Percentiles rank a stretch among this genome's conserved stretches.
phyloP scores from a whole-genome alignment of 2,797 vertebrate species.

The Sebastes trivittatus region DNA sequence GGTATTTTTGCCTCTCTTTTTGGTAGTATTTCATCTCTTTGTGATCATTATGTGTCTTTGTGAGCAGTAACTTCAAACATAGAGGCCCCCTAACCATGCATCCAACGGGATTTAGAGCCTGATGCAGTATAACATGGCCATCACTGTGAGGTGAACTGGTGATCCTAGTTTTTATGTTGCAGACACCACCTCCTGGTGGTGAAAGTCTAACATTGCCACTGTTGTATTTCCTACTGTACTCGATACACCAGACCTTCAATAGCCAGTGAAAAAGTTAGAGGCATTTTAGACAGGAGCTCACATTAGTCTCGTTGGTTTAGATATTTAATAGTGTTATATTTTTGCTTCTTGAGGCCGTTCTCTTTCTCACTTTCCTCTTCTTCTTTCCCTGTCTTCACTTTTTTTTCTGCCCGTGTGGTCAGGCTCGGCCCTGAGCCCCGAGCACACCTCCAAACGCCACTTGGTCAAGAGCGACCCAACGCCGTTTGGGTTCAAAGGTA shows the following conservation, averaged over 20 bases:
- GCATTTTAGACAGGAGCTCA: neutral
- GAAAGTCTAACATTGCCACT: constrained; percentile 73
- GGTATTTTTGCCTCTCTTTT: too few species aligned
- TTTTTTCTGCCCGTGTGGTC: constrained; percentile 29
- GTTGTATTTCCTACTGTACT: neutral
- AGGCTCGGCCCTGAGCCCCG: constrained; percentile 90
- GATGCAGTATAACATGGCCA: neutral
- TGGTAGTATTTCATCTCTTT: too few species aligned
- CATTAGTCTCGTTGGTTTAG: neutral
- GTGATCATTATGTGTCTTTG: too few species aligned
- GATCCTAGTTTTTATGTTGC: neutral
- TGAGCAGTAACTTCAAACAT: too few species aligned
- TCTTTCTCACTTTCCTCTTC: constrained; percentile 5
- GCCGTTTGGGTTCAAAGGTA: constrained; percentile 93
- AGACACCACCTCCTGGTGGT: constrained; percentile 63
- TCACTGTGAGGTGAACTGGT: neutral
- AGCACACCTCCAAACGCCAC: constrained; percentile 91
- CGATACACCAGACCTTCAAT: neutral
- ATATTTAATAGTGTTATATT: neutral
- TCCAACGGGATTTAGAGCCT: rapidly evolving
- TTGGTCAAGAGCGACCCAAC: constrained; percentile 95
- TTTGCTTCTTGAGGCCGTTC: neutral
- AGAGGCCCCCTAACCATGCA: too few species aligned
- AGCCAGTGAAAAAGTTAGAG: neutral
- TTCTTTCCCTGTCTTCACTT: neutral